Conservation (phyloP, 2,888 invertebrate genomes). For the Kryphioiulus occultus region DNA sequence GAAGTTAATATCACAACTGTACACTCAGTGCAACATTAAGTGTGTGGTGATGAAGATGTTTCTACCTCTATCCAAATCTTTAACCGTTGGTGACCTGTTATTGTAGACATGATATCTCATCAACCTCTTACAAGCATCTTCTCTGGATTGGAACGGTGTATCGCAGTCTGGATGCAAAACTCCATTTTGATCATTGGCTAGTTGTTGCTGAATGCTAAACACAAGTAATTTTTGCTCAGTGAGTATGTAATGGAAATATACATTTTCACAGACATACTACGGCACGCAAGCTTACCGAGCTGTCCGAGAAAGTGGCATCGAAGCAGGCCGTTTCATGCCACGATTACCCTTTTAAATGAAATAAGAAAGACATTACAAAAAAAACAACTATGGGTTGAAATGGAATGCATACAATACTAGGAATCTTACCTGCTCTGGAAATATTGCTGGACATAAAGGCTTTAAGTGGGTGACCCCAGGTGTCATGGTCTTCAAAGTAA, state of each 20-base stretch:
- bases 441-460: conserved; percentile 22
- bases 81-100: conserved; percentile 68
- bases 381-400: not conserved
- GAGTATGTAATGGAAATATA: not conserved
- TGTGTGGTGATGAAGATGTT: not conserved
- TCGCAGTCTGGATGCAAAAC: conserved; percentile 77
- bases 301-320: conserved; percentile 58
- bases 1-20: not conserved
- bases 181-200: conserved; percentile 77
- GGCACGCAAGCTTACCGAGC: conserved; percentile 50
- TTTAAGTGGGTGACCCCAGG: conserved; percentile 26
- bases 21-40: not conserved
- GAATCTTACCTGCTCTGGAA: conserved; percentile 46
- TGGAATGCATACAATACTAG: not conserved
- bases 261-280: conserved; percentile 7
- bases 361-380: not conserved
- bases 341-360: conserved; percentile 55
- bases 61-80: conserved; percentile 67
- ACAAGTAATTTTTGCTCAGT: conserved; percentile 49
- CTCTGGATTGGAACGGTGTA: conserved; percentile 69
- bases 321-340: conserved; percentile 62
- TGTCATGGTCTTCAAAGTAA: not conserved
- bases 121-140: conserved; percentile 78
- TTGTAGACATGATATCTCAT: conserved; percentile 80
- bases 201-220: conserved; percentile 75